phyloP scores from a whole-genome alignment of 2,113 vertebrate species.

The Scortum barcoo region DNA sequence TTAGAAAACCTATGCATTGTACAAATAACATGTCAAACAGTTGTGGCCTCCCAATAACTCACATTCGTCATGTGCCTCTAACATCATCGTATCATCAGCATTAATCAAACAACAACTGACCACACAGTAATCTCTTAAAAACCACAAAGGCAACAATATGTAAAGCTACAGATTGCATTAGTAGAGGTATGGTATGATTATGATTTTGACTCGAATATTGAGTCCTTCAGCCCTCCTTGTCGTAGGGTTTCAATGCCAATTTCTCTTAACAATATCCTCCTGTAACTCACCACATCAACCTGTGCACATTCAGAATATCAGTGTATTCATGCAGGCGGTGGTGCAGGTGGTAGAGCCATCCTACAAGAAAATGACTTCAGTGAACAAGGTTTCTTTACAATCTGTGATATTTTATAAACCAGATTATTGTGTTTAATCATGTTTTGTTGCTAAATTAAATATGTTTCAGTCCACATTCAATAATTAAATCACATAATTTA shows the following conservation, averaged over 20 bases:
- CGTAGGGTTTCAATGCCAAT: slow-evolving; percentile 24
- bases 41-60: slow-evolving; percentile 48
- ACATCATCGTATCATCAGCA: slow-evolving; percentile 13
- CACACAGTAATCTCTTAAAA: slow-evolving; percentile 56
- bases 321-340: slow-evolving; percentile 62
- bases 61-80: slow-evolving; percentile 56
- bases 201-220: slow-evolving; percentile 40
- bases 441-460: slow-evolving; percentile 50
- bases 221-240: slow-evolving; percentile 58
- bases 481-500: slow-evolving; percentile 57
- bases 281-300: slow-evolving; percentile 28
- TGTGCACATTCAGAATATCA: slow-evolving; percentile 64
- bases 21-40: slow-evolving; percentile 48
- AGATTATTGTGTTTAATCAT: slow-evolving; percentile 36
- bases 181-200: slow-evolving; percentile 66
- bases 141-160: slow-evolving; percentile 74
- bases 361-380: slow-evolving; percentile 27
- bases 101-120: slow-evolving; percentile 43
- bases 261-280: slow-evolving; percentile 20
- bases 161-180: slow-evolving; percentile 74
- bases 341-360: slow-evolving; percentile 40
- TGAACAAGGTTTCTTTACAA: slow-evolving; percentile 50
- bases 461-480: slow-evolving; percentile 44
- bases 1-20: slow-evolving; percentile 45
- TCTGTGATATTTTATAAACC: slow-evolving; percentile 49